These are phyloP conservation scores for Ia io DNA, from an alignment of 2,113 vertebrate species.

Conservation along the genomic window DNA sequence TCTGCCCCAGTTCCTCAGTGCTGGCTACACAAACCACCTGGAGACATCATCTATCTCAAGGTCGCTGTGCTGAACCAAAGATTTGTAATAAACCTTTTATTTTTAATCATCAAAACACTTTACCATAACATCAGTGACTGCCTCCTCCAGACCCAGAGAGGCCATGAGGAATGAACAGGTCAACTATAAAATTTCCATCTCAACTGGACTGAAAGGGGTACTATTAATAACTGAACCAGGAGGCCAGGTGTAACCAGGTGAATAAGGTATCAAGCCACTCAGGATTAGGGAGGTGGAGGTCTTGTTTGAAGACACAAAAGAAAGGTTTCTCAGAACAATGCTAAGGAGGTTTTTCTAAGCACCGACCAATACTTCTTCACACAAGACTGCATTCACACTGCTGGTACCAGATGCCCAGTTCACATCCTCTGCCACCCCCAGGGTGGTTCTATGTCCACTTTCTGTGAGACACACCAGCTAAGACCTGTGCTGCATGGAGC, in stretches of 20 bases:
- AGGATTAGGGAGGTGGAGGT: not conserved
- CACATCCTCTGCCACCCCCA: not conserved
- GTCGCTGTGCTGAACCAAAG: not conserved
- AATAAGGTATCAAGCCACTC: not conserved
- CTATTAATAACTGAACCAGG: not conserved
- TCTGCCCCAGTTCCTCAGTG: not conserved
- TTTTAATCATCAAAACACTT: not conserved
- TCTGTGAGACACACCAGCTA: not conserved
- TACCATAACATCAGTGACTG: not conserved
- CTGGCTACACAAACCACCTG: not conserved
- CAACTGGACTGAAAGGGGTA: not conserved
- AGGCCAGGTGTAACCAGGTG: not conserved
- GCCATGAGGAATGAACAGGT: not conserved
- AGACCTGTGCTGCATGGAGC: not conserved
- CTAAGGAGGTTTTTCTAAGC: not conserved
- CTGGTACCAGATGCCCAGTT: not conserved
- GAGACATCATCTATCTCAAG: not conserved
- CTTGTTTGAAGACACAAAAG: not conserved
- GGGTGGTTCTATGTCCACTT: not conserved
- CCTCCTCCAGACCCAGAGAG: not conserved
- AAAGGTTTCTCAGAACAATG: not conserved
- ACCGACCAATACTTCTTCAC: not conserved
- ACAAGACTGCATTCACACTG: not conserved
- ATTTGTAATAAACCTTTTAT: not conserved
- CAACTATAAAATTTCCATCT: not conserved